Evolutionary conservation across 1,140 invertebrate species (phyloP).

Genomic region (Ooceraea biroi): DNA sequence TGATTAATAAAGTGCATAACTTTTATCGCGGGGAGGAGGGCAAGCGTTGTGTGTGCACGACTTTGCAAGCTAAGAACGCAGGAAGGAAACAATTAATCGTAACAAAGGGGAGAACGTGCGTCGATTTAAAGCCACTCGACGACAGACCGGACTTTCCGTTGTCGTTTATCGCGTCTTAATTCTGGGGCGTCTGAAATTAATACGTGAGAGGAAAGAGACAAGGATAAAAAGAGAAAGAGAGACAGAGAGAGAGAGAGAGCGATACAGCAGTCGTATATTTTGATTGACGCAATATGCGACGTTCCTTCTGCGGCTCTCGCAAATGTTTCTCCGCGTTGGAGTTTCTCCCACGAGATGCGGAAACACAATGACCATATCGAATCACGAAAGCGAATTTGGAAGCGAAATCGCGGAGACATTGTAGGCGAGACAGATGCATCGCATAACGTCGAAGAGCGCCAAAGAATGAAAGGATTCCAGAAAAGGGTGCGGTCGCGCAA

Average conservation of each 20-base stretch:
- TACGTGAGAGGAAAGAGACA: background rate
- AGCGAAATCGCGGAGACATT: conserved; percentile 72
- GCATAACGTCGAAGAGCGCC: conserved; percentile 31
- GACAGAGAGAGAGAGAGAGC: conserved; percentile 17
- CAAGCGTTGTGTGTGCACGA: background rate
- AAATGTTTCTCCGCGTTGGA: conserved; percentile 16
- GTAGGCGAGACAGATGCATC: conserved; percentile 74
- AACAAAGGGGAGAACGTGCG: conserved; percentile 12
- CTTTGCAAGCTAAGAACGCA: conserved; percentile 39
- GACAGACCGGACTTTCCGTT: background rate
- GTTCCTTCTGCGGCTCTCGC: background rate
- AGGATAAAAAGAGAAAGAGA: background rate
- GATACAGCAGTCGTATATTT: background rate
- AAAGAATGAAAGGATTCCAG: conserved; percentile 70
- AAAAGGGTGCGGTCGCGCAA: conserved; percentile 71
- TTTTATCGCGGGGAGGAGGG: conserved; percentile 17
- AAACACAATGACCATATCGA: conserved; percentile 68
- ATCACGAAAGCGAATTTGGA: conserved; percentile 71
- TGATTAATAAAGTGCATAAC: no score
- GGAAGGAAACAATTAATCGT: conserved; percentile 57
- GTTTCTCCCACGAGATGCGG: conserved; percentile 29
- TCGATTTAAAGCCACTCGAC: conserved; percentile 17
- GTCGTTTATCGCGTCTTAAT: conserved; percentile 48
- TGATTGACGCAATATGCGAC: background rate
- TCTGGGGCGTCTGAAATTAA: conserved; percentile 8